Conservation (phyloP, 2,113 vertebrate genomes). For the Oxyruncus cristatus region DNA sequence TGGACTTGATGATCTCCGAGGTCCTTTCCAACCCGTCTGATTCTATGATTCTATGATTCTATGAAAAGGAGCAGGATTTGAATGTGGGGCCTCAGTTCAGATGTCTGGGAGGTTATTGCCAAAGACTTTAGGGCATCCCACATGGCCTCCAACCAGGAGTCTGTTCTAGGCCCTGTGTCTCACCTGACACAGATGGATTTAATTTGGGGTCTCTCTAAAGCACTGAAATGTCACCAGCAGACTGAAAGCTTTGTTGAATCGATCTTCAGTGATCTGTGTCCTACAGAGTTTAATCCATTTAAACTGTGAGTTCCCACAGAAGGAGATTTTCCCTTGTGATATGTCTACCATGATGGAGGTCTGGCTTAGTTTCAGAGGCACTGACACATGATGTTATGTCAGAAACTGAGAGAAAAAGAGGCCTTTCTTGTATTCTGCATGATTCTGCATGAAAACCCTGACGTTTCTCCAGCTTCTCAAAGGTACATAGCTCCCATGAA, state of each 20-base stretch:
- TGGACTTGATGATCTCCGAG: too few relatives aligned
- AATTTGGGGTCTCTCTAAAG: not conserved
- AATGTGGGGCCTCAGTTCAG: not conserved
- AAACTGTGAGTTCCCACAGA: not conserved
- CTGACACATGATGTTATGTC: not conserved
- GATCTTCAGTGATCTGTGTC: not conserved
- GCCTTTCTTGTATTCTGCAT: not conserved
- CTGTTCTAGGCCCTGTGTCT: not conserved
- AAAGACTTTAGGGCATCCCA: not conserved
- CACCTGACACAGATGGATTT: not conserved
- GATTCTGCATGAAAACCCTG: not conserved
- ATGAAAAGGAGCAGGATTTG: not conserved
- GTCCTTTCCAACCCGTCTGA: too few relatives aligned
- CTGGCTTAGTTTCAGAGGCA: not conserved
- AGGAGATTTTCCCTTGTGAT: not conserved
- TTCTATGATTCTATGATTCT: too few relatives aligned
- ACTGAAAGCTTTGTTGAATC: not conserved
- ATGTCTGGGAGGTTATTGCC: not conserved
- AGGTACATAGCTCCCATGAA: not conserved
- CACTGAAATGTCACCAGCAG: not conserved
- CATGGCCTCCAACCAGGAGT: fast-evolving
- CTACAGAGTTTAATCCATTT: not conserved
- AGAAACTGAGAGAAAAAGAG: not conserved
- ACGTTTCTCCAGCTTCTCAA: not conserved
- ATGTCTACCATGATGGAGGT: not conserved